A percentile compares a stretch with the other conserved stretches of the same genome.
Conservation (phyloP, 2,888 invertebrate species). For the Pyrgus malvae region DNA sequence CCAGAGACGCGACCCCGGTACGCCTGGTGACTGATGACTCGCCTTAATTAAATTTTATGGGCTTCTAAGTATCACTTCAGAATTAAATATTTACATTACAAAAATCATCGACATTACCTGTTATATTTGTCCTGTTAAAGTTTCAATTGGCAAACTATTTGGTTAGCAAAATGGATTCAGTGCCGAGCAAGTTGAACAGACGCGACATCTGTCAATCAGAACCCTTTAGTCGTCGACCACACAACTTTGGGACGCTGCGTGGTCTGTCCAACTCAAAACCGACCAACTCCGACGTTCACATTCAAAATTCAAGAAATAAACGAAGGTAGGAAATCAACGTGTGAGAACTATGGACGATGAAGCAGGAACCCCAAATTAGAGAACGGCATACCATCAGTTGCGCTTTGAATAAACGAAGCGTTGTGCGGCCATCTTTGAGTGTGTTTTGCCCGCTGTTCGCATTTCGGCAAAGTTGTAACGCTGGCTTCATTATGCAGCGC, state of each 20-base stretch:
- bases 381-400: constrained; percentile 44
- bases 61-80: constrained; percentile 29
- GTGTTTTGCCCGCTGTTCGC: constrained; percentile 23
- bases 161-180: constrained; percentile 11
- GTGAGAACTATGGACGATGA: constrained; percentile 52
- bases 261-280: constrained; percentile 59
- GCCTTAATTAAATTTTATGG: constrained; percentile 79
- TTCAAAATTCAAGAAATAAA: constrained; percentile 68
- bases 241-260: constrained; percentile 39
- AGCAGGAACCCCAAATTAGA: constrained; percentile 50
- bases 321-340: constrained; percentile 54
- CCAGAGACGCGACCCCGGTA: constrained; percentile 68
- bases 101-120: constrained; percentile 29
- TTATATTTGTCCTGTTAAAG: not conserved
- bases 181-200: constrained; percentile 10
- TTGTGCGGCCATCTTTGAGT: constrained; percentile 35
- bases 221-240: constrained; percentile 13
- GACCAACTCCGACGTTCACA: constrained; percentile 62
- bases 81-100: constrained; percentile 36
- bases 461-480: constrained; percentile 7
- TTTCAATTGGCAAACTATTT: not conserved
- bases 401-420: constrained; percentile 50
- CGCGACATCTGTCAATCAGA: constrained; percentile 32
- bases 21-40: constrained; percentile 75
- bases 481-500: constrained; percentile 19